phyloP scores from a whole-genome alignment of 1,140 invertebrate genomes.

The Temnothorax nylanderi region DNA sequence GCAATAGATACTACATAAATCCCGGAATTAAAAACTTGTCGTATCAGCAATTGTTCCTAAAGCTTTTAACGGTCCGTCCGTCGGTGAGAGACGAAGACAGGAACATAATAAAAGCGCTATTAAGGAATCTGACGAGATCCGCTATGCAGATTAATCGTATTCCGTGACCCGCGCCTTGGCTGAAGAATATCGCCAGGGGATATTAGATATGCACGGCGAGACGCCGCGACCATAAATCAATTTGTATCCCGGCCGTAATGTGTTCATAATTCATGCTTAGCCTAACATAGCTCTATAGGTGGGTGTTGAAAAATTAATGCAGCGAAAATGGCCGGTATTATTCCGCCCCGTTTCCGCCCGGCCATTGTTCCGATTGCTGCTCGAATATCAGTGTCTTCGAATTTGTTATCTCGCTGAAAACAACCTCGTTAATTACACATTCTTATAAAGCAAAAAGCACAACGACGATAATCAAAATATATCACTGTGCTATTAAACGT shows the following conservation, averaged over 20 bases:
- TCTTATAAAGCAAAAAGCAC: not conserved
- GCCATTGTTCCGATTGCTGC: conserved; percentile 52
- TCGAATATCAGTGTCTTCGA: conserved; percentile 51
- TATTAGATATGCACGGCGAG: conserved; percentile 80
- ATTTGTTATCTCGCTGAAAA: conserved; percentile 45
- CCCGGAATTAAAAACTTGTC: not conserved
- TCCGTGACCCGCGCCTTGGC: conserved; percentile 69
- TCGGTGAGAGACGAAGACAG: conserved; percentile 21
- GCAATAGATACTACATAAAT: not conserved
- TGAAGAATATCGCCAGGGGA: conserved; percentile 78
- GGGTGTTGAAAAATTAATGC: conserved; percentile 80
- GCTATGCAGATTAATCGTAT: conserved; percentile 79
- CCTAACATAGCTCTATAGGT: conserved; percentile 75
- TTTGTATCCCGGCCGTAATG: conserved; percentile 82
- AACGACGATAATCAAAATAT: not conserved
- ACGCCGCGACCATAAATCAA: conserved; percentile 82
- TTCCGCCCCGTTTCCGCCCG: conserved; percentile 57
- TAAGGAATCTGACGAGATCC: conserved; percentile 73
- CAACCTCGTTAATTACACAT: conserved; percentile 48
- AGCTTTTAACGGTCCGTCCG: conserved; percentile 25
- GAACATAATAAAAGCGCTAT: conserved; percentile 74
- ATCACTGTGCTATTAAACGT: not conserved
- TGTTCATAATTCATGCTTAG: conserved; percentile 84
- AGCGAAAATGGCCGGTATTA: conserved; percentile 71
- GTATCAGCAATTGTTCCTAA: not conserved